These are phyloP conservation scores for Crambe crambe DNA, from an alignment of 37 sponge, comb jelly and placozoan species.

Conservation along the genomic window DNA sequence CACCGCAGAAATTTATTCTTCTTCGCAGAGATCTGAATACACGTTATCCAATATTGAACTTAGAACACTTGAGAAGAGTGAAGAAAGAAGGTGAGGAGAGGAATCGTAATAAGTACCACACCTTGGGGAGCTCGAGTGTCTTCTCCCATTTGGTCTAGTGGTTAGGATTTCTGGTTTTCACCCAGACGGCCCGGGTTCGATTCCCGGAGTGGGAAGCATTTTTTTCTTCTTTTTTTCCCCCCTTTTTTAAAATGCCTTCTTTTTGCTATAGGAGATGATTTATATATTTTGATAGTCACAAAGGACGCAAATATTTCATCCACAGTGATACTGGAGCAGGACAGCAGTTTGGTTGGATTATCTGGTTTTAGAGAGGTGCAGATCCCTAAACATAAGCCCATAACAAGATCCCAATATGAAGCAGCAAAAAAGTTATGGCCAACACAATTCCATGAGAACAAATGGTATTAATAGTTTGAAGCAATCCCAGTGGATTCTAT, in stretches of 20 bases:
- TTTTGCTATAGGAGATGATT: slow-evolving; percentile 1
- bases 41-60: slow-evolving; percentile 23
- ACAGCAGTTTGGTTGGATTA: slow-evolving; percentile 13
- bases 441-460: slow-evolving; percentile 78
- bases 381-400: slow-evolving; percentile 61
- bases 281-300: slow-evolving; percentile 11
- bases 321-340: background rate
- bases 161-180: slow-evolving; percentile 92
- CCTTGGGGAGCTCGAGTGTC: background rate
- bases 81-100: slow-evolving; percentile 40
- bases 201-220: slow-evolving; percentile 76
- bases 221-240: slow-evolving; percentile 32
- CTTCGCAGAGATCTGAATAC: slow-evolving; percentile 25
- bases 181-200: slow-evolving; percentile 92
- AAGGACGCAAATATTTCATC: background rate
- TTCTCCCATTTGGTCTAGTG: slow-evolving; percentile 86
- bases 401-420: slow-evolving; percentile 83
- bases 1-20: background rate
- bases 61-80: slow-evolving; percentile 51
- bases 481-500: background rate
- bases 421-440: slow-evolving; percentile 69
- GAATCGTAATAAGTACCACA: too few species aligned
- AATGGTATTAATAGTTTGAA: too few species aligned
- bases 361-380: slow-evolving; percentile 23
- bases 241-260: background rate